These are phyloP conservation scores for Cryptus armator DNA, from an alignment of 2,888 invertebrate species.

Conservation along the genomic window DNA sequence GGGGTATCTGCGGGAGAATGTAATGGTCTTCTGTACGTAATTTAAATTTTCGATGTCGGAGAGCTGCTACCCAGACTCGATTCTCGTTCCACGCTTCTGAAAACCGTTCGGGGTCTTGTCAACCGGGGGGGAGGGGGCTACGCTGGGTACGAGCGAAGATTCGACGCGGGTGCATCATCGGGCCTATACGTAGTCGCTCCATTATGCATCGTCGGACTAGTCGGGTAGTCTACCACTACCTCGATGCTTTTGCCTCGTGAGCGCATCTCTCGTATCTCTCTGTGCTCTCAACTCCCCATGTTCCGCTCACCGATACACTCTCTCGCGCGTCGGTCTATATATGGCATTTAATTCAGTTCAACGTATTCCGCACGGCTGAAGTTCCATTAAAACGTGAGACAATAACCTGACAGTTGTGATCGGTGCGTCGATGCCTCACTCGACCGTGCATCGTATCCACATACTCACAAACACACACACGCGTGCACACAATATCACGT, in stretches of 20 bases:
- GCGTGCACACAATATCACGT: slow-evolving; percentile 22
- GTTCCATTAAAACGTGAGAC: slow-evolving; percentile 84
- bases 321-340: slow-evolving; percentile 1
- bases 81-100: slow-evolving; percentile 34
- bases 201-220: slow-evolving; percentile 60
- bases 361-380: slow-evolving; percentile 80
- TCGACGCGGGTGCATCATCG: slow-evolving; percentile 56
- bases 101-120: slow-evolving; percentile 44
- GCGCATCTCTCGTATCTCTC: not conserved
- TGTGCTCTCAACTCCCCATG: slow-evolving; percentile 7
- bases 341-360: slow-evolving; percentile 81
- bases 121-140: slow-evolving; percentile 19
- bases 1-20: slow-evolving; percentile 35
- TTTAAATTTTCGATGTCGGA: slow-evolving; percentile 66
- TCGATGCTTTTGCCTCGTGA: slow-evolving; percentile 38
- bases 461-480: not conserved
- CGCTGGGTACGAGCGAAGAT: slow-evolving; percentile 49
- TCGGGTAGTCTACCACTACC: slow-evolving; percentile 30
- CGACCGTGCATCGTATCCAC: slow-evolving; percentile 28
- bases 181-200: slow-evolving; percentile 56
- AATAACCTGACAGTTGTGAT: slow-evolving; percentile 84
- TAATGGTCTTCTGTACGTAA: slow-evolving; percentile 60
- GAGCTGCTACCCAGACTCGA: slow-evolving; percentile 29
- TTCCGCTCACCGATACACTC: slow-evolving; percentile 34
- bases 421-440: slow-evolving; percentile 76